Base-by-base conservation (phyloP, 2,797 vertebrate species). In the Platyrinchus mystaceus region DNA sequence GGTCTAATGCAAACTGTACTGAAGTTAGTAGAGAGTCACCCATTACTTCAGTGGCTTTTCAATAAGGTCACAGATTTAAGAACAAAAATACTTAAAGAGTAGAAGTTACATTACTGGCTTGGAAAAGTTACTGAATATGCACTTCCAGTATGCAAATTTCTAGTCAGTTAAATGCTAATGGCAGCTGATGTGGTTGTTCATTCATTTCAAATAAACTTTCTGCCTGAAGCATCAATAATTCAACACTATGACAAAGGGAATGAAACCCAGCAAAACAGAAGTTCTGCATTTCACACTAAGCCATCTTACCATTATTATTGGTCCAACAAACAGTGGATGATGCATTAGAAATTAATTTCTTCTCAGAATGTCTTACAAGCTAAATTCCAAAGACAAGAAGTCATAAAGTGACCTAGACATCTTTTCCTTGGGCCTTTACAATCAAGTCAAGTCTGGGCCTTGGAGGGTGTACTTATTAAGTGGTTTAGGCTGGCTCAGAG, bases 151-250 rank as follows among this genome's bases (percentile, higher is more conserved):
- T 49, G 34, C 1, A 12, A 89, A 68, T 95, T 94, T 84, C 77
- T 78, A 70, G 66, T 84, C 70, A 87, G 58, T 90, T 91, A 81
- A 88, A 52, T 84, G 37, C 53, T 93, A 84, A 90, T 78, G 44
- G 22, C 53, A 90, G 49, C 6, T 90, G 53, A 87, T 84, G 49
- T 63, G 7, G 18, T 49, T 71, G 34, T 64, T 90, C 69, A 44
- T 60, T 73, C 64, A 84, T 78, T 92, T 87, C 58, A 94, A 77
- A 84, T 36, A 71, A 75, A 87, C 34, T 68, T 92, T 62, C 36
- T 30, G 4, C 70, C 53, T 82, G 81, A 92, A 93, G 67, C 27
- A 64, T 34, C 37, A 86, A 32, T 78, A 84, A 77, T 74, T 81
- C 5, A 2, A 69, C 49, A 46, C 17, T 49, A 17, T 60, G 26